Base-by-base conservation (phyloP, 2,113 vertebrate species). In the Motacilla tschutschensis region DNA sequence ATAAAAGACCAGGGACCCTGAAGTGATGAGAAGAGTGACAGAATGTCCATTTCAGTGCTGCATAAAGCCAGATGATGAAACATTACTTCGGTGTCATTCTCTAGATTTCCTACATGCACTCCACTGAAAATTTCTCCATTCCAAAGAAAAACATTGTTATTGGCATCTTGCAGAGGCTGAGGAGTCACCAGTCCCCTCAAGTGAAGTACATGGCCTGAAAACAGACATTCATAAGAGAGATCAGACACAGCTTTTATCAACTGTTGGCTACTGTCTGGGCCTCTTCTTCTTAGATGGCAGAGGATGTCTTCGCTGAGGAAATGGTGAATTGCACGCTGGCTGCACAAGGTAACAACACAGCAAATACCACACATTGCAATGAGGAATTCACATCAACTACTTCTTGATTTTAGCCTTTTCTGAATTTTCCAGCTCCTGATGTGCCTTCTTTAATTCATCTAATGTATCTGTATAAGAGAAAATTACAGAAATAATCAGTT, bases 121-220 rank as follows among this genome's bases (percentile, higher is more conserved):
- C 98, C 99, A 79, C 51, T 88, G 40, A 99, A 99, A 55, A 99
- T 75, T 95, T 99, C 99, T 40, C 99, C 99, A 48, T 99, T 99
- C 99, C 99, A 99, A 58, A 98, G 88, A 43, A 99, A 96, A 36
- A 98, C 55, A 57, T 98, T 98, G n/a, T 97, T 98, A 8, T 14
- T 29, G 7, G 71, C 53, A 71, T 99, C 98, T 90, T 96, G 95
- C 69, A 98, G 22, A 16, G 99, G 99, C 92, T 99, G 99, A 43
- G 97, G 89, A 38, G 98, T 99, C 72, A 98, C 54, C 15, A 14
- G 21, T 19, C 99, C 99, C 90, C 98, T 97, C 96, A 99, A 94
- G 84, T 98, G 98, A 89, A 99, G 98, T 19, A 99, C 97, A 1
- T 99, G 98, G 55, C 98, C 98, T 82, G 98, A 99, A 94, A 99